Evolutionary conservation across 92 coral and sea anemone species (phyloP).

Genomic region (Actinostola sp.): DNA sequence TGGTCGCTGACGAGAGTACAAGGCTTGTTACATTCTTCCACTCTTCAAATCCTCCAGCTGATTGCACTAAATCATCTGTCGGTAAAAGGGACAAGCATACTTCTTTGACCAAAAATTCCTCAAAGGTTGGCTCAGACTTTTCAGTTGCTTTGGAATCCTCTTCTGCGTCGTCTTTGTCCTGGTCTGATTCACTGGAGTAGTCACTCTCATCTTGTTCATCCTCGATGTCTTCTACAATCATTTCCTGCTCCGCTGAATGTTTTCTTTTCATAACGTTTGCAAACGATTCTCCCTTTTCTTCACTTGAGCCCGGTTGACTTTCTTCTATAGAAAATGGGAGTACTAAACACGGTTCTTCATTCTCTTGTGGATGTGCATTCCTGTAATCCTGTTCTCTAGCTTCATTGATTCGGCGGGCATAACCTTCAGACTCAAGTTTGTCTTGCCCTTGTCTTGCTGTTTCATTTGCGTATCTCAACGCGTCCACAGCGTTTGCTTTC

Average conservation of each 20-base stretch:
- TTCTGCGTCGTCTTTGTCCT: not conserved
- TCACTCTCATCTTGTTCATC: not conserved
- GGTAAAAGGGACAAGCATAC: constrained; percentile 78
- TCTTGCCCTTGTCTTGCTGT: not conserved
- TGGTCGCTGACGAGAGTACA: constrained; percentile 67
- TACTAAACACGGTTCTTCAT: too few relatives aligned
- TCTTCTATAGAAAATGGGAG: not conserved
- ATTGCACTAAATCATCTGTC: constrained; percentile 37
- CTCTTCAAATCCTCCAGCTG: constrained; percentile 44
- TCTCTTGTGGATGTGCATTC: not conserved
- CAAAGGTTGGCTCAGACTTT: constrained; percentile 9
- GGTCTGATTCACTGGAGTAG: too few relatives aligned
- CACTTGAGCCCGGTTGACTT: not conserved
- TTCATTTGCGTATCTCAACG: too few relatives aligned
- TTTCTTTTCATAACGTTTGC: not conserved
- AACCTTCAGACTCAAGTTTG: too few relatives aligned
- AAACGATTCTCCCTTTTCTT: not conserved
- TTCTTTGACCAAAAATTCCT: constrained; percentile 45
- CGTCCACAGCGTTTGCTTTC: not conserved
- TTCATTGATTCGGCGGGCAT: too few relatives aligned
- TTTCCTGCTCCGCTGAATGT: not conserved
- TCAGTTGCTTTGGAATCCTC: not conserved
- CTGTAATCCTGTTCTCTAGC: not conserved
- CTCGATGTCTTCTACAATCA: not conserved
- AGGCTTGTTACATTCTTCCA: constrained; percentile 69